phyloP scores from a whole-genome alignment of 2,888 invertebrate species.

The Flabesymbios commensalis region DNA sequence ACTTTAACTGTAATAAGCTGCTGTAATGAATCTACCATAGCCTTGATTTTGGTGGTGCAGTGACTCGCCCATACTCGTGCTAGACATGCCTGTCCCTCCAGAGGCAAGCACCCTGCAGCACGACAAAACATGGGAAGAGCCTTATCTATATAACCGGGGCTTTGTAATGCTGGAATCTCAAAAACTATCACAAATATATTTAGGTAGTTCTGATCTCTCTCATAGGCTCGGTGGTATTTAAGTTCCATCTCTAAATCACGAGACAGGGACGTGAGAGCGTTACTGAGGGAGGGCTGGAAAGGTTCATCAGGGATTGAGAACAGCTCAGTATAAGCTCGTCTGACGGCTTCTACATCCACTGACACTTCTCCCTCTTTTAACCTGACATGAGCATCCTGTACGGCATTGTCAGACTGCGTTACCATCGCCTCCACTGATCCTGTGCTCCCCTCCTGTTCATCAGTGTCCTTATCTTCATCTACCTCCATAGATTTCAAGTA shows the following conservation, averaged over 20 bases:
- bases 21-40: slow-evolving; percentile 67
- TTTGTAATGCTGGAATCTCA: slow-evolving; percentile 71
- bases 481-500: slow-evolving; percentile 74
- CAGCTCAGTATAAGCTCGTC: slow-evolving; percentile 71
- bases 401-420: not conserved
- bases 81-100: slow-evolving; percentile 77
- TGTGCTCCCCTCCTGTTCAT: slow-evolving; percentile 60
- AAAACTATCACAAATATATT: slow-evolving; percentile 76
- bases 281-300: slow-evolving; percentile 73
- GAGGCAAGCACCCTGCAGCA: slow-evolving; percentile 75
- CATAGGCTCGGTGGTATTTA: slow-evolving; percentile 64
- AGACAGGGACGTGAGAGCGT: slow-evolving; percentile 75
- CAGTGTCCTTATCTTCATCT: slow-evolving; percentile 86
- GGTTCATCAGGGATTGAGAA: slow-evolving; percentile 60
- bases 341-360: slow-evolving; percentile 66
- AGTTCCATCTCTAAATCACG: slow-evolving; percentile 76
- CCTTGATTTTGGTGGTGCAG: slow-evolving; percentile 38
- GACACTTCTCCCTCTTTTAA: slow-evolving; percentile 39
- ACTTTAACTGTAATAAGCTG: slow-evolving; percentile 86
- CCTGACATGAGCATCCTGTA: not conserved
- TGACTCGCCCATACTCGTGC: slow-evolving; percentile 77
- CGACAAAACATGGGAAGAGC: slow-evolving; percentile 75
- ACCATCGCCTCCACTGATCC: not conserved
- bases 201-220: slow-evolving; percentile 64
- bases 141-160: slow-evolving; percentile 78